Evolutionary conservation across 2,797 vertebrate species (phyloP), one percentile per base, ranked within the genome.

Genomic region (Acanthis flammea): DNA sequence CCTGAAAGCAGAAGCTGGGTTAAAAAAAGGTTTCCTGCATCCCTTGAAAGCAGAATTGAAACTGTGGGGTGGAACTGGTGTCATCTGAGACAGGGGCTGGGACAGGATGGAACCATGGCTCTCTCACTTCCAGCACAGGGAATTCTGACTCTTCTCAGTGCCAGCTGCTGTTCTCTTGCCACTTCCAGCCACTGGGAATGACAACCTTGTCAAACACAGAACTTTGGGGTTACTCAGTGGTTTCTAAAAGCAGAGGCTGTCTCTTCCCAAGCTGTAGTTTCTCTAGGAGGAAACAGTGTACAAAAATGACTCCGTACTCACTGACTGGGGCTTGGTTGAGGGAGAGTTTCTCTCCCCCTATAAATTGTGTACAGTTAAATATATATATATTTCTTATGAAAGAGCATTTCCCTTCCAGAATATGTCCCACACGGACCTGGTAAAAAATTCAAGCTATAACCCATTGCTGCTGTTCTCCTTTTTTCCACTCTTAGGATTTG

Each of bases 321-420:
- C 70, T 96, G 79, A 63, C 68, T 86, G 85, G 84, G 87, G 81
- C 53, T 92, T 76, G 74, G n/a, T 42, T 57, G 71, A 87, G 65
- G 84, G 92, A 93, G 95, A 94, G 82, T 72, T 96, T 88, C 70
- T 93, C 91, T 96, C 94, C 91, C 90, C 95, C 94, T 97, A 96
- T 97, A 96, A 94, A 97, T 95, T 97, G 89, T 98, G 97, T 97
- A 97, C 94, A 97, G 97, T 97, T 97, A 96, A 95, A 96, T 96
- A 97, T 96, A 97, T 96, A 72, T 96, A 94, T 96, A 93, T 93
- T 97, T 97, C 97, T 97, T 97, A 97, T 33, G 7, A 83, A 92
- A 97, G 83, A 97, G 73, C 90, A 73, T 94, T 97, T 94, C 88
- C 96, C 93, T 79, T 96, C 93, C 94, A 96, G 90, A 51, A 21